Conservation (phyloP, 1,140 invertebrate genomes). For the Drosophila ercepeae region DNA sequence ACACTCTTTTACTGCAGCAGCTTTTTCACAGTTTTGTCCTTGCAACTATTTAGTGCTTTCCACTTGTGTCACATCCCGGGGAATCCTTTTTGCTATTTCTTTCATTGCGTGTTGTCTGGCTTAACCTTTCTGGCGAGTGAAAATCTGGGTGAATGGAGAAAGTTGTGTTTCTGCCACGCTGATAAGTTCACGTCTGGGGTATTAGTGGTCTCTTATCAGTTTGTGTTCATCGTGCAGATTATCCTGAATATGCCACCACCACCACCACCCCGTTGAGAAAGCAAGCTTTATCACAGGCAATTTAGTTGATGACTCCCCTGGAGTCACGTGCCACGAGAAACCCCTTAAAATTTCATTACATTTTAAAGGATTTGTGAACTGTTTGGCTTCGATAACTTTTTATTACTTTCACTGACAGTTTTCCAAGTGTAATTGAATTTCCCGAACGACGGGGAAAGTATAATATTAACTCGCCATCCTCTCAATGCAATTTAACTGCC, state of each 20-base stretch:
- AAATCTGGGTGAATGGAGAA: background rate
- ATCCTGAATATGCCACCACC: background rate
- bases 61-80: slow-evolving; percentile 20
- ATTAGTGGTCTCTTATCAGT: slow-evolving; percentile 33
- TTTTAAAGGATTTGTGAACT: slow-evolving; percentile 34
- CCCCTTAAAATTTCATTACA: slow-evolving; percentile 46
- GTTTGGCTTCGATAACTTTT: slow-evolving; percentile 26
- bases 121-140: slow-evolving; percentile 16
- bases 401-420: slow-evolving; percentile 36
- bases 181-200: slow-evolving; percentile 27
- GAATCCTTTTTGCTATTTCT: slow-evolving; percentile 39
- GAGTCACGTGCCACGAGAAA: slow-evolving; percentile 9
- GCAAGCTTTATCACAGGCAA: slow-evolving; percentile 30
- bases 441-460: slow-evolving; percentile 3
- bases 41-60: slow-evolving; percentile 33
- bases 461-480: background rate
- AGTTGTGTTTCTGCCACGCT: slow-evolving; percentile 13
- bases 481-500: slow-evolving; percentile 19
- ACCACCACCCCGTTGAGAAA: background rate
- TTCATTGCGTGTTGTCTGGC: slow-evolving; percentile 43
- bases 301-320: slow-evolving; percentile 9
- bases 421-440: slow-evolving; percentile 40
- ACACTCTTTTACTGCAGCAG: slow-evolving; percentile 60
- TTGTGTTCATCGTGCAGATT: background rate
- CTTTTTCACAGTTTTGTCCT: slow-evolving; percentile 31